phyloP scores from a whole-genome alignment of 2,797 vertebrate species.

The Merluccius polli region DNA sequence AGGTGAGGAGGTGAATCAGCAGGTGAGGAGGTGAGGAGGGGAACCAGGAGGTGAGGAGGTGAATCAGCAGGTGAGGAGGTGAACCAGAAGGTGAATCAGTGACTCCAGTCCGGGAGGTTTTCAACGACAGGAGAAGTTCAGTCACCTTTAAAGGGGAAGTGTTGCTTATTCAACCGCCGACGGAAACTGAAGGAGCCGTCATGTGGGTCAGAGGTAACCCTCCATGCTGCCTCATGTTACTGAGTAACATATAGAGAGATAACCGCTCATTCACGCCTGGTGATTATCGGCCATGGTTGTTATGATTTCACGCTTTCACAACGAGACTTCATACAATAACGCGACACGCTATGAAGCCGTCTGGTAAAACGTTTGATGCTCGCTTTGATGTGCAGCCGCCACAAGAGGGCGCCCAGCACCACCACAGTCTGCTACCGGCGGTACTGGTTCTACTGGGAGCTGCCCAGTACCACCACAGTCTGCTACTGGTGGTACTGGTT shows the following conservation, averaged over 20 bases:
- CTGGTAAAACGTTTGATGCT: background rate
- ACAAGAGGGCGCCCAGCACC: background rate
- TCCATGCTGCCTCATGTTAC: background rate
- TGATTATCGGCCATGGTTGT: too few relatives aligned
- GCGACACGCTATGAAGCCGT: background rate
- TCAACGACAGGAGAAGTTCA: constrained; percentile 21
- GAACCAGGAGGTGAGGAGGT: too few relatives aligned
- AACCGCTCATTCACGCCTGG: too few relatives aligned
- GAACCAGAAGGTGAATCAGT: too few relatives aligned
- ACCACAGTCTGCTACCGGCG: background rate
- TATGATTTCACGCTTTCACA: too few relatives aligned
- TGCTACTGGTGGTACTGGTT: background rate
- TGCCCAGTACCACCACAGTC: background rate
- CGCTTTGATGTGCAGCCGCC: background rate
- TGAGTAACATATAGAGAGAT: background rate
- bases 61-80: too few relatives aligned
- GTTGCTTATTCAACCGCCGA: constrained; percentile 35
- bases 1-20: too few relatives aligned
- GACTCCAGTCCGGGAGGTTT: too few relatives aligned
- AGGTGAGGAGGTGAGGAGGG: too few relatives aligned
- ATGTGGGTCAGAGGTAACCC: background rate
- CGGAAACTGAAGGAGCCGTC: background rate
- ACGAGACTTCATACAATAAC: background rate
- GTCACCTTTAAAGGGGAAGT: constrained; percentile 42
- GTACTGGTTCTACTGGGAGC: background rate